Conservation (phyloP, 2,797 vertebrate genomes). For the Rhinogobio ventralis region DNA sequence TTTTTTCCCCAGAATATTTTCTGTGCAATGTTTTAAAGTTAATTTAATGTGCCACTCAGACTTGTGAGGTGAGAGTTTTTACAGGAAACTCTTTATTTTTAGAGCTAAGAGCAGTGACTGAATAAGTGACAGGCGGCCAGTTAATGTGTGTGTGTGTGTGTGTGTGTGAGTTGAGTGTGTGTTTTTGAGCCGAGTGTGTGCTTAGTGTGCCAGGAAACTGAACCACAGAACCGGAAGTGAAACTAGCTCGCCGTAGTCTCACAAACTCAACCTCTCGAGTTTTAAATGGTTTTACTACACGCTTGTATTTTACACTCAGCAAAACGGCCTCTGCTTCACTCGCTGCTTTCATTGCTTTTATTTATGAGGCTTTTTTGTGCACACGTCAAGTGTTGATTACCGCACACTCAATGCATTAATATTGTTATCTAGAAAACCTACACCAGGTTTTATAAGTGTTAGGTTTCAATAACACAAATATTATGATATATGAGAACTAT, state of each 20-base stretch:
- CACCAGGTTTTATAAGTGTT: neutral
- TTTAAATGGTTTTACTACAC: neutral
- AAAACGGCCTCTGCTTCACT: slow-evolving; percentile 28
- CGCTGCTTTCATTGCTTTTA: neutral
- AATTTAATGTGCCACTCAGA: slow-evolving; percentile 62
- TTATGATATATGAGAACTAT: neutral
- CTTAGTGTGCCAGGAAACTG: slow-evolving; percentile 75
- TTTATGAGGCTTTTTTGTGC: neutral
- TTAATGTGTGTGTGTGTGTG: slow-evolving; percentile 26
- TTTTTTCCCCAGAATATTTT: neutral
- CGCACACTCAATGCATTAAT: neutral
- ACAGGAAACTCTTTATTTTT: slow-evolving; percentile 77
- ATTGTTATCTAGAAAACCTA: neutral
- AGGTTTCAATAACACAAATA: neutral
- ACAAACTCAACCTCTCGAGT: slow-evolving; percentile 36
- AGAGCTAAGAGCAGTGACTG: slow-evolving; percentile 7
- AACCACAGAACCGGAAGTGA: slow-evolving; percentile 76
- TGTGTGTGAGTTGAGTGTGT: slow-evolving; percentile 5
- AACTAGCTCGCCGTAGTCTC: slow-evolving; percentile 64
- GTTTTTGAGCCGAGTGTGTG: slow-evolving; percentile 62
- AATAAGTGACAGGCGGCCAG: slow-evolving; percentile 45
- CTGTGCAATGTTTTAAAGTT: neutral
- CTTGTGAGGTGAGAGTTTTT: slow-evolving; percentile 42
- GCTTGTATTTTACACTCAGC: slow-evolving; percentile 34
- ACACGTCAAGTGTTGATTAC: neutral